phyloP scores from a whole-genome alignment of 2,888 invertebrate species.

The Iselma pallidipennis region DNA sequence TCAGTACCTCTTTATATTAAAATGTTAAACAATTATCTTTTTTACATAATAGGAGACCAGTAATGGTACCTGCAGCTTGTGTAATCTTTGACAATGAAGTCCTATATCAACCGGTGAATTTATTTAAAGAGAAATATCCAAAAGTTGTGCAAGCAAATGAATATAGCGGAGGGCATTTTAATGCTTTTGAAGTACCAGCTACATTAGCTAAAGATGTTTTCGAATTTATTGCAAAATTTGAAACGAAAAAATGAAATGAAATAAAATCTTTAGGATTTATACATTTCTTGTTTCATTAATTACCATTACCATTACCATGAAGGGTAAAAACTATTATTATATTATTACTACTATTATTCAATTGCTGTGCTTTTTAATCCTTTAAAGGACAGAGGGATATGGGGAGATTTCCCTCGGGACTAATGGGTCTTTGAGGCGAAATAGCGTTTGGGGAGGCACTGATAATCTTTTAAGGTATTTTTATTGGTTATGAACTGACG shows the following conservation, averaged over 20 bases:
- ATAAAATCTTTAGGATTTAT: background rate
- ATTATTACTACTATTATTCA: no score
- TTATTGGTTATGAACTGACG: no score
- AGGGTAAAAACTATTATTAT: no score
- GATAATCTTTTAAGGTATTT: no score
- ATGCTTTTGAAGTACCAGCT: constrained; percentile 77
- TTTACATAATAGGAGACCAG: constrained; percentile 64
- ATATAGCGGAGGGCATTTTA: constrained; percentile 83
- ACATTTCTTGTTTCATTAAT: no score
- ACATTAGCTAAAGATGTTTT: constrained; percentile 72
- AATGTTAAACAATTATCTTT: constrained; percentile 37
- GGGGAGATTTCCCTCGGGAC: no score
- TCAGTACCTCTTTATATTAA: background rate
- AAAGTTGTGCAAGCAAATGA: constrained; percentile 71
- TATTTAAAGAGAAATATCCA: constrained; percentile 62
- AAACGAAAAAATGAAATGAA: constrained; percentile 6
- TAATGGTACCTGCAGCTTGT: constrained; percentile 71
- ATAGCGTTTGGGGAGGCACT: no score
- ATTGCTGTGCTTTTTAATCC: no score
- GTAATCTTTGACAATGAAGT: constrained; percentile 75
- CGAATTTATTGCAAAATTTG: constrained; percentile 23
- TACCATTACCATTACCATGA: no score
- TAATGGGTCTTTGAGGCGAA: no score
- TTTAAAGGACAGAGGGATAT: no score
- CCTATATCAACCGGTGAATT: constrained; percentile 60